phyloP scores from a whole-genome alignment of 2,888 invertebrate species.

The Anodontia alba region DNA sequence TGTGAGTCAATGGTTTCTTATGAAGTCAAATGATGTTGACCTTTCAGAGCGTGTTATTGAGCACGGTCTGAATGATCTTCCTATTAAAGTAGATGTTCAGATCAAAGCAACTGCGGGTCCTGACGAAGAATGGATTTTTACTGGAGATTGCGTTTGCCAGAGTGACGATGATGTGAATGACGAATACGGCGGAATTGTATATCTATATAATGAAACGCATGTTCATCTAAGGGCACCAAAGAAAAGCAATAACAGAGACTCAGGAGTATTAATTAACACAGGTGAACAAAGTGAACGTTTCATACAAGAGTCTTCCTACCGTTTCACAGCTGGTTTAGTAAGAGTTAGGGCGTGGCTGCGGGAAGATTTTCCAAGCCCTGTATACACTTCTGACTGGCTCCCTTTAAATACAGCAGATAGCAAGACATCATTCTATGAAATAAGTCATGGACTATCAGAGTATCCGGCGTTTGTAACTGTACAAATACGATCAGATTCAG shows the following conservation, averaged over 20 bases:
- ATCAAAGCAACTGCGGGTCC: constrained; percentile 34
- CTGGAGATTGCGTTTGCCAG: constrained; percentile 35
- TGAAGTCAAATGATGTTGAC: constrained; percentile 29
- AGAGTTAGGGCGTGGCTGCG: not conserved
- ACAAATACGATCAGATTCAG: not conserved
- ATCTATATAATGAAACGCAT: constrained; percentile 44
- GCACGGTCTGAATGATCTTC: constrained; percentile 38
- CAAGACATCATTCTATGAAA: not conserved
- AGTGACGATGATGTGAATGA: constrained; percentile 34
- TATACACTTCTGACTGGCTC: not conserved
- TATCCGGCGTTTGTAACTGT: not conserved
- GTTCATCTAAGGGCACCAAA: constrained; percentile 38
- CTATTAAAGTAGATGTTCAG: constrained; percentile 49
- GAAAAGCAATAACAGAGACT: constrained; percentile 29
- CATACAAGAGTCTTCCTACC: not conserved
- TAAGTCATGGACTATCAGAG: not conserved
- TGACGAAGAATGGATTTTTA: constrained; percentile 41
- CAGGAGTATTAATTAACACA: constrained; percentile 36
- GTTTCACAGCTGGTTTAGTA: not conserved
- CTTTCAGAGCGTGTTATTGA: constrained; percentile 2
- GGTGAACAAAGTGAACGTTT: not conserved
- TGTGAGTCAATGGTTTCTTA: constrained; percentile 42
- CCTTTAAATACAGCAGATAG: not conserved
- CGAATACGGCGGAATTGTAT: constrained; percentile 43
- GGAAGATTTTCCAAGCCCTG: not conserved